A percentile compares a stretch with the other conserved stretches of the same genome.
phyloP scores from a whole-genome alignment of 2,797 vertebrate species.

The Bradypus variegatus region DNA sequence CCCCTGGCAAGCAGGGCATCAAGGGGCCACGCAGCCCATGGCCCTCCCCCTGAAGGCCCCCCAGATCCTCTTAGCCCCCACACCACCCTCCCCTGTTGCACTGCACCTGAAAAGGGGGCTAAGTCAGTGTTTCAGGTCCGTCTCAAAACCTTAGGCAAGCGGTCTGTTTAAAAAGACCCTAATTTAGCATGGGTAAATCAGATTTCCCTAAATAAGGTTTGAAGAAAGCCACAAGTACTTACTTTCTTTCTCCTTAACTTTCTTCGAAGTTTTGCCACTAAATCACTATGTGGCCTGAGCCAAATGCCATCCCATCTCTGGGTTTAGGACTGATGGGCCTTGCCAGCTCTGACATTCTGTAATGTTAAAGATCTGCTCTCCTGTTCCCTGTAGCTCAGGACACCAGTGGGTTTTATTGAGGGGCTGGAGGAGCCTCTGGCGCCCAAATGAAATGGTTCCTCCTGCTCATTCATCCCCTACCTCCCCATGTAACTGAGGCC shows the following conservation, averaged over 20 bases:
- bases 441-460: slow-evolving; percentile 25
- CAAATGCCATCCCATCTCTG: background rate
- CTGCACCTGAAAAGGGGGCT: background rate
- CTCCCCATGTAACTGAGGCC: background rate
- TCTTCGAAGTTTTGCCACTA: slow-evolving; percentile 6
- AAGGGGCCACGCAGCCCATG: background rate
- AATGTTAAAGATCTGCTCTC: slow-evolving; percentile 22
- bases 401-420: background rate
- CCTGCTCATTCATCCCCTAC: background rate
- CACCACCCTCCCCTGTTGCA: background rate
- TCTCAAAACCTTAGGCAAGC: background rate
- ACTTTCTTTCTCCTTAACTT: background rate
- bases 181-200: background rate
- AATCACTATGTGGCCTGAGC: background rate
- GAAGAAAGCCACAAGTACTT: background rate
- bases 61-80: background rate
- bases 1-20: background rate
- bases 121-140: background rate
- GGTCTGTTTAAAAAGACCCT: background rate
- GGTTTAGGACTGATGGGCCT: background rate
- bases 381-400: background rate
- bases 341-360: slow-evolving; percentile 1
- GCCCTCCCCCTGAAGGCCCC: background rate
- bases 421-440: background rate
- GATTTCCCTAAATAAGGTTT: background rate